phyloP scores from a whole-genome alignment of 1,140 invertebrate genomes.

The Schlechtendalia chinensis region DNA sequence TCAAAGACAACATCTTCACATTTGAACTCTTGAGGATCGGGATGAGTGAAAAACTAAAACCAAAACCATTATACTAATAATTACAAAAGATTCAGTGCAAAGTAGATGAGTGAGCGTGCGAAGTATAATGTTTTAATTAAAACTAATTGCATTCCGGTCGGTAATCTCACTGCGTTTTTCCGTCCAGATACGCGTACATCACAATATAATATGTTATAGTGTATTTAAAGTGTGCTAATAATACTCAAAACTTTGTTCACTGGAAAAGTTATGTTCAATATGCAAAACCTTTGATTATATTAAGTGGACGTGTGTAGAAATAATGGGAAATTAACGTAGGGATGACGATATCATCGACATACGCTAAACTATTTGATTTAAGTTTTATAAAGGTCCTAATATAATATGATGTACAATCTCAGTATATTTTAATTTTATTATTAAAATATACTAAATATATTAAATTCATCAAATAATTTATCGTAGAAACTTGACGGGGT shows the following conservation, averaged over 20 bases:
- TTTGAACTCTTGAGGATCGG: not conserved
- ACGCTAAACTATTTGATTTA: not conserved
- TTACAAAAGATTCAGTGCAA: not conserved
- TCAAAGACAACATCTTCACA: not conserved
- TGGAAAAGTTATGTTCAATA: constrained; percentile 6
- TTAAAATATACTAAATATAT: not conserved
- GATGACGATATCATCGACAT: too few species aligned
- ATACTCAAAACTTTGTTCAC: constrained; percentile 17
- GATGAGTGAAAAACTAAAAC: not conserved
- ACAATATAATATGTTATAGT: not conserved
- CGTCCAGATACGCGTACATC: not conserved
- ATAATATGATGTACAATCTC: not conserved
- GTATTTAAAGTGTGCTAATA: constrained; percentile 9
- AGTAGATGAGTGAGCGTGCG: not conserved
- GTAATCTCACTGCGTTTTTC: constrained; percentile 7
- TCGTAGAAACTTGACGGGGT: not conserved
- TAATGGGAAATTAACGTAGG: constrained; percentile 15
- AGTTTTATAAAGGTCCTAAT: not conserved
- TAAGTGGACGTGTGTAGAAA: not conserved
- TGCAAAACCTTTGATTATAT: not conserved
- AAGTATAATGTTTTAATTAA: constrained; percentile 29
- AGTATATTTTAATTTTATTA: not conserved
- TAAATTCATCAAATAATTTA: not conserved
- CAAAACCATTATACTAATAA: not conserved
- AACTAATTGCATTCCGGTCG: constrained; percentile 33